These are phyloP conservation scores for Stegastes partitus DNA, from an alignment of 2,113 vertebrate species.

Conservation along the genomic window DNA sequence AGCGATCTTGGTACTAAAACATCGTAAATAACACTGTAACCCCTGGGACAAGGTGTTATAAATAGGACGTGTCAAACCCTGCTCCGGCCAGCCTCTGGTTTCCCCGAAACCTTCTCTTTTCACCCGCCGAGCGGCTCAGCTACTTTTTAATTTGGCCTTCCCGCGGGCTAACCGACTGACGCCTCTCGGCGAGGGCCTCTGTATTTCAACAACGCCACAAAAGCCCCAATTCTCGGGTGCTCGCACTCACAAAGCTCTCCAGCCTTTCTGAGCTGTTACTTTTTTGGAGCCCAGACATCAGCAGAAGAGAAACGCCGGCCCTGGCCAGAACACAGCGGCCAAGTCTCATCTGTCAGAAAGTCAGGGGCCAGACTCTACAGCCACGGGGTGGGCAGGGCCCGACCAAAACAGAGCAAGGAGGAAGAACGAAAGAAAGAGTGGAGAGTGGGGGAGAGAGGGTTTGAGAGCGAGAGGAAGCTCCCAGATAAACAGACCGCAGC, in stretches of 20 bases:
- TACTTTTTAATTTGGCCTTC: conserved; percentile 92
- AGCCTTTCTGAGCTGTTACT: conserved; percentile 77
- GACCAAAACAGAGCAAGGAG: conserved; percentile 85
- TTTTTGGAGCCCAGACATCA: conserved; percentile 87
- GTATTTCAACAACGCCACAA: conserved; percentile 93
- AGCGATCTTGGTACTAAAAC: conserved; percentile 62
- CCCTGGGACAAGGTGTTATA: conserved; percentile 90
- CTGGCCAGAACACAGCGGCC: conserved; percentile 80
- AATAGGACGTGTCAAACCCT: conserved; percentile 91
- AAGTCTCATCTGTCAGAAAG: conserved; percentile 89
- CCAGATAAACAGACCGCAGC: conserved; percentile 98
- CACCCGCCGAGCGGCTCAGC: conserved; percentile 82
- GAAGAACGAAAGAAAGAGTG: conserved; percentile 68
- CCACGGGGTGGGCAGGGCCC: conserved; percentile 72
- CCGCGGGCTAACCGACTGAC: conserved; percentile 91
- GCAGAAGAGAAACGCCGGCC: conserved; percentile 81
- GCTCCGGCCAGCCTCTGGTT: conserved; percentile 84
- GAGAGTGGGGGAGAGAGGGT: conserved; percentile 83
- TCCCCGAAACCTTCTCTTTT: conserved; percentile 85
- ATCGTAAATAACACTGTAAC: conserved; percentile 83
- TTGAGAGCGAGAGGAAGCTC: conserved; percentile 93
- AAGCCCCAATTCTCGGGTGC: conserved; percentile 84
- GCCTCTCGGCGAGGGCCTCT: conserved; percentile 89
- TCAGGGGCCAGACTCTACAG: conserved; percentile 77
- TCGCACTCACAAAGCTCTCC: conserved; percentile 77